These are phyloP conservation scores for Sminthopsis crassicaudata DNA, from an alignment of 2,113 vertebrate species.

Conservation along the genomic window DNA sequence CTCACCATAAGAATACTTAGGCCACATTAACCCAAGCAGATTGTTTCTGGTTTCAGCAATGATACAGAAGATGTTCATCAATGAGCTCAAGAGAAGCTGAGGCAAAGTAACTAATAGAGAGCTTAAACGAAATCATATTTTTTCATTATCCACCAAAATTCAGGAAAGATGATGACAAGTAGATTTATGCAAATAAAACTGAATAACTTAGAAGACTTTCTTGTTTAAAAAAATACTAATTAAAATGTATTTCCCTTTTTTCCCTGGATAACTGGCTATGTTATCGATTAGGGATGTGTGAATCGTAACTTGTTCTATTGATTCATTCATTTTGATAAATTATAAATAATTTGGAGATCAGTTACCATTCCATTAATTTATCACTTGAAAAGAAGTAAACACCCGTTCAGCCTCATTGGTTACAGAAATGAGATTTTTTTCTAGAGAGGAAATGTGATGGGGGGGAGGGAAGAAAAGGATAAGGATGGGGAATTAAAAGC, in stretches of 20 bases:
- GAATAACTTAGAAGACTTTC: neutral
- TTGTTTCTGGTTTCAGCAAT: conserved; percentile 56
- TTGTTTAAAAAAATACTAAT: conserved; percentile 52
- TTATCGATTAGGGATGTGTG: conserved; percentile 50
- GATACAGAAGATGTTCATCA: conserved; percentile 25
- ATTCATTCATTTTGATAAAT: conserved; percentile 67
- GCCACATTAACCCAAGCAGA: conserved; percentile 16
- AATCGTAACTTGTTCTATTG: conserved; percentile 43
- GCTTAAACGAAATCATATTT: neutral
- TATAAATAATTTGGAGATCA: conserved; percentile 59
- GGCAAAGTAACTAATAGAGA: neutral
- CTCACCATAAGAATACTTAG: conserved; percentile 45
- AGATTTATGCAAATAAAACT: neutral
- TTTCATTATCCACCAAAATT: neutral
- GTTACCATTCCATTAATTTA: conserved; percentile 3
- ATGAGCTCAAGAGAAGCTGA: neutral
- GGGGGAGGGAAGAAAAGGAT: neutral
- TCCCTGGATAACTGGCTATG: conserved; percentile 19
- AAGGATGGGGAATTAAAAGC: neutral
- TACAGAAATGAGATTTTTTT: conserved; percentile 13
- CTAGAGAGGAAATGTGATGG: neutral
- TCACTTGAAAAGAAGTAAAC: conserved; percentile 17
- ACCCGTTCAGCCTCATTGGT: neutral
- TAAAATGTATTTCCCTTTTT: conserved; percentile 42
- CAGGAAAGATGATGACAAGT: neutral